phyloP scores from a whole-genome alignment of 2,797 vertebrate genomes.

The Helicolenus hilgendorfi region DNA sequence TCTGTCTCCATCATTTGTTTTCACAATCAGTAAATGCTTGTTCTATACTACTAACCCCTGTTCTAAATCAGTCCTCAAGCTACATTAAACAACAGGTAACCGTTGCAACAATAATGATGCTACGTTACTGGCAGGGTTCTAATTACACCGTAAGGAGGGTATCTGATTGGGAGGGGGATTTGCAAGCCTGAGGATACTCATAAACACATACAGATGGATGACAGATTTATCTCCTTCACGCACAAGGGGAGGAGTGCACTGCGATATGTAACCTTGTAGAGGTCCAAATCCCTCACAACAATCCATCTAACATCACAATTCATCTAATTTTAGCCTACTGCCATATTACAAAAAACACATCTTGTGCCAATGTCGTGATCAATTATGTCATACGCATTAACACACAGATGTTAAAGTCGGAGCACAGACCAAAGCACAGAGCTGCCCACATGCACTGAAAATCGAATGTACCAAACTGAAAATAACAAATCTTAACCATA shows the following conservation, averaged over 20 bases:
- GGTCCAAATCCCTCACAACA: too few relatives aligned
- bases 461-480: not conserved
- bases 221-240: too few relatives aligned
- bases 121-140: not conserved
- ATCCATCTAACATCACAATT: too few relatives aligned
- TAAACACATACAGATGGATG: too few relatives aligned
- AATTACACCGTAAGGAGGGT: not conserved
- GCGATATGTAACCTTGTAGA: too few relatives aligned
- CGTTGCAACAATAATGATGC: not conserved
- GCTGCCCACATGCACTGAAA: too few relatives aligned
- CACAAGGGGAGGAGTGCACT: too few relatives aligned
- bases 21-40: not conserved
- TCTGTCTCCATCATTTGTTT: not conserved
- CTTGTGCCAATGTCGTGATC: not conserved
- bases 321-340: not conserved
- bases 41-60: not conserved
- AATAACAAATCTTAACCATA: not conserved
- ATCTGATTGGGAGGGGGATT: too few relatives aligned
- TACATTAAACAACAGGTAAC: not conserved
- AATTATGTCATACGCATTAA: not conserved
- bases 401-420: not conserved
- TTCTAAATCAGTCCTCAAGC: not conserved
- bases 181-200: too few relatives aligned
- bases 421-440: not conserved
- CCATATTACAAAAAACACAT: not conserved